Evolutionary conservation across 2,888 invertebrate species (phyloP).

Genomic region (Sarcophaga variegata): DNA sequence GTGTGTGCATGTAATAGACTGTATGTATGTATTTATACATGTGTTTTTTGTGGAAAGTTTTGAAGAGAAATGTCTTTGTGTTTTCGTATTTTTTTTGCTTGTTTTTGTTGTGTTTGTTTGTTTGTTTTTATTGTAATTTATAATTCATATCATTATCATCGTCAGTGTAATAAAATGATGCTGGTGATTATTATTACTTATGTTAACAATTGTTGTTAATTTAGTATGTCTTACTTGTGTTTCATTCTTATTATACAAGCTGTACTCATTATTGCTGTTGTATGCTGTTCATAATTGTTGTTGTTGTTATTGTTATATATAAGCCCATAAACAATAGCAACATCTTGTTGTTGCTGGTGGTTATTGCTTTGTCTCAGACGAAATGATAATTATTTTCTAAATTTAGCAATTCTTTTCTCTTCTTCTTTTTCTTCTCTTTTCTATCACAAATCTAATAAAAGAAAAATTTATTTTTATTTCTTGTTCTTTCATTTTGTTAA

Average conservation of each 20-base stretch:
- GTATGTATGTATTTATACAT: too few relatives aligned
- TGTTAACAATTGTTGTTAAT: slow-evolving; percentile 48
- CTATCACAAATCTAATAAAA: too few relatives aligned
- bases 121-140: slow-evolving; percentile 3
- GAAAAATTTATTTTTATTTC: too few relatives aligned
- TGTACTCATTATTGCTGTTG: background rate
- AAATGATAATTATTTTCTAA: background rate
- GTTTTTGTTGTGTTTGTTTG: background rate
- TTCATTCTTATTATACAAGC: background rate
- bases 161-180: slow-evolving; percentile 7
- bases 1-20: too few relatives aligned
- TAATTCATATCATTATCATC: slow-evolving; percentile 46
- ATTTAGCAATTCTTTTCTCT: too few relatives aligned
- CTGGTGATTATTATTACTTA: slow-evolving; percentile 43
- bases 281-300: background rate
- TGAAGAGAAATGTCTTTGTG: too few relatives aligned
- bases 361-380: background rate
- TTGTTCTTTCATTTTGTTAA: background rate
- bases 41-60: too few relatives aligned
- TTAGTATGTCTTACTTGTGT: slow-evolving; percentile 10
- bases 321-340: background rate
- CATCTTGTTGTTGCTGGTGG: background rate
- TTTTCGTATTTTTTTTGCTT: too few relatives aligned
- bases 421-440: too few relatives aligned
- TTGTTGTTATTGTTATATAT: background rate